Base-by-base conservation (phyloP, 2,888 invertebrate species). In the Phortica okadai region DNA sequence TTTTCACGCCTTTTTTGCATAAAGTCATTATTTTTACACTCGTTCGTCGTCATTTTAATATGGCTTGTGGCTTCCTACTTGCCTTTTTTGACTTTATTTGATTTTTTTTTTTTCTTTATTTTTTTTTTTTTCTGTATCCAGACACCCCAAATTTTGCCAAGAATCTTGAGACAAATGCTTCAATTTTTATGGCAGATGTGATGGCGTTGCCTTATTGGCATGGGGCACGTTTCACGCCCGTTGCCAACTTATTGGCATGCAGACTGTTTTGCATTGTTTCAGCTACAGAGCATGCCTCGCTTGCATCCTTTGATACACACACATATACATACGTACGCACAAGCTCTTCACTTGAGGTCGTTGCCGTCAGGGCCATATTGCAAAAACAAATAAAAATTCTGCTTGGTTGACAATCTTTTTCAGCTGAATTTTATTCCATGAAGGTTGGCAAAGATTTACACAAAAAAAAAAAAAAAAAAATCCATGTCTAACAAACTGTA, bases 1-100 rank as follows among this genome's bases (percentile, higher is more conserved):
- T 62, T 62, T 62, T 50, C 50, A 50, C 50, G 33, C 64, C 41
- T 64, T 21, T 62, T 62, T 62, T 4, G 10, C 10, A 10, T 21
- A 21, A 16, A 62, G 10, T 62, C 62, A 62, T 62, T 62, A 62
- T 62, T 62, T 62, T 62, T 62, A 62, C 21, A 62, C 62, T 14
- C 50, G 6, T 50, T 14, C 50, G 14, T 33, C 50, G 50, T 11
- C 50, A 50, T 50, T 50, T 50, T 50, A 50, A 50, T 62, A 16
- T 16, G 56, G 56, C n/a, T 56, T 56, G 56, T 16, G 6, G 16
- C 58, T 59, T 59, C 62, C 16, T 16, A 1, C 33, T 62, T 4
- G 4, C 4, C 21, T 25, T 62, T 62, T 62, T 5, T 21, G 21
- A 14, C 8, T 59, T 59, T 21, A 21, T 16, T 21, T 59, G n/a